phyloP scores from a whole-genome alignment of 2,113 vertebrate species.

The Albula goreensis region DNA sequence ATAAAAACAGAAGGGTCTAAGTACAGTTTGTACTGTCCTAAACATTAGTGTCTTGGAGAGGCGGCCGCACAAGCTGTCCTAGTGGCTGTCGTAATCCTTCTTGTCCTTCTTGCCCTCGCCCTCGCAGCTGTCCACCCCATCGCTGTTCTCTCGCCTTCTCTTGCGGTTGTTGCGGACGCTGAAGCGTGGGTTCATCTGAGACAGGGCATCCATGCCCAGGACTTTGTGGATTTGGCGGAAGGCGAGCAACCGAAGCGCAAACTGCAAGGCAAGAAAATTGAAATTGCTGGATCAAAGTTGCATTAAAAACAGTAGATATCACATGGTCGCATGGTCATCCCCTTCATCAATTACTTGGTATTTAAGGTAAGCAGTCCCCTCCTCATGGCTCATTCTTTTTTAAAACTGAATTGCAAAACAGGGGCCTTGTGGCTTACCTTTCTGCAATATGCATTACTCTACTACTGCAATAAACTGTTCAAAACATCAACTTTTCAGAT shows the following conservation, averaged over 20 bases:
- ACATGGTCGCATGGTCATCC: neutral
- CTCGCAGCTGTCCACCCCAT: conserved; percentile 92
- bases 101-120: conserved; percentile 98
- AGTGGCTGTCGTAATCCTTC: conserved; percentile 94
- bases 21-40: conserved; percentile 10
- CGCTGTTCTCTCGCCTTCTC: conserved; percentile 90
- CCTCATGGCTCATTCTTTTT: neutral
- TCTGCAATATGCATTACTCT: too few relatives aligned
- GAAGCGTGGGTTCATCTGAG: conserved; percentile 92
- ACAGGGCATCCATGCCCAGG: conserved; percentile 86
- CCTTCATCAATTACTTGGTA: neutral
- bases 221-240: conserved; percentile 94
- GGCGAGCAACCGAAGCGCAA: conserved; percentile 86
- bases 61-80: conserved; percentile 40
- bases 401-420: neutral
- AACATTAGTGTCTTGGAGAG: neutral
- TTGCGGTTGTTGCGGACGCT: conserved; percentile 91
- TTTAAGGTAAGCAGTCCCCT: neutral
- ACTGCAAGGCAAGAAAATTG: conserved; percentile 61
- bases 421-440: neutral
- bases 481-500: too few relatives aligned
- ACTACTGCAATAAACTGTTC: too few relatives aligned
- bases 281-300: neutral
- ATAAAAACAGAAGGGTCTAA: neutral
- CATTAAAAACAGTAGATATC: neutral